Percentiles rank a stretch among this genome's conserved stretches.
phyloP scores from a whole-genome alignment of 2,888 invertebrate species.

The Digitonthophagus gazella region DNA sequence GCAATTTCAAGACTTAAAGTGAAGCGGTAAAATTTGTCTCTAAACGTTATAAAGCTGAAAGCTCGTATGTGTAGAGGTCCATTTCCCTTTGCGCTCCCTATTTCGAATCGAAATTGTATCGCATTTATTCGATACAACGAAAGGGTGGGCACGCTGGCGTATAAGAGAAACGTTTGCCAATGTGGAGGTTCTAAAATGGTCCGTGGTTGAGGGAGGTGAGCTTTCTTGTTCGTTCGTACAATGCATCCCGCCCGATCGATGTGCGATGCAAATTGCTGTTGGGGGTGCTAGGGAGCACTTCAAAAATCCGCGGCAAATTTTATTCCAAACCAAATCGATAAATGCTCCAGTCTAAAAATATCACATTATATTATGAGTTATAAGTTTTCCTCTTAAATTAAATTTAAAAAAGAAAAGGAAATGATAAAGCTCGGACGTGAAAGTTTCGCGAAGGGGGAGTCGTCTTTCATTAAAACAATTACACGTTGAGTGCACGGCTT shows the following conservation, averaged over 20 bases:
- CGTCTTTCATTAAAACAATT: neutral
- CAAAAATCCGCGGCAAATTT: neutral
- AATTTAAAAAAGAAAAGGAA: neutral
- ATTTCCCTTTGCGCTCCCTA: neutral
- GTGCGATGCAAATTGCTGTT: slow-evolving; percentile 45
- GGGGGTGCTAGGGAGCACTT: neutral
- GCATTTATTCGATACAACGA: slow-evolving; percentile 45
- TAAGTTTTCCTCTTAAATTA: too few species aligned
- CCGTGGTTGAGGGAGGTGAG: slow-evolving; percentile 46
- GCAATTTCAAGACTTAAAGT: neutral
- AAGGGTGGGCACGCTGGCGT: slow-evolving; percentile 38
- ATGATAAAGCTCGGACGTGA: neutral
- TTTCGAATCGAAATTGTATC: slow-evolving; percentile 32
- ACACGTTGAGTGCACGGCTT: neutral
- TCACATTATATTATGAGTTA: too few species aligned
- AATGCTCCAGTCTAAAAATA: too few species aligned
- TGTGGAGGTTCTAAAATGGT: slow-evolving; percentile 45
- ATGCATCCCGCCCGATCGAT: slow-evolving; percentile 43
- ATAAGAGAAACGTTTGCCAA: slow-evolving; percentile 43
- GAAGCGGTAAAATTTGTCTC: neutral
- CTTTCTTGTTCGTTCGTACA: slow-evolving; percentile 45
- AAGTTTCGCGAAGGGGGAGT: neutral
- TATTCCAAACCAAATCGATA: too few species aligned
- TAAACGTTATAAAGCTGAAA: neutral
- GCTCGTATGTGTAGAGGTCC: neutral